Evolutionary conservation across 2,797 vertebrate genomes (phyloP).

Genomic region (Microctenopoma stevenorrisi): DNA sequence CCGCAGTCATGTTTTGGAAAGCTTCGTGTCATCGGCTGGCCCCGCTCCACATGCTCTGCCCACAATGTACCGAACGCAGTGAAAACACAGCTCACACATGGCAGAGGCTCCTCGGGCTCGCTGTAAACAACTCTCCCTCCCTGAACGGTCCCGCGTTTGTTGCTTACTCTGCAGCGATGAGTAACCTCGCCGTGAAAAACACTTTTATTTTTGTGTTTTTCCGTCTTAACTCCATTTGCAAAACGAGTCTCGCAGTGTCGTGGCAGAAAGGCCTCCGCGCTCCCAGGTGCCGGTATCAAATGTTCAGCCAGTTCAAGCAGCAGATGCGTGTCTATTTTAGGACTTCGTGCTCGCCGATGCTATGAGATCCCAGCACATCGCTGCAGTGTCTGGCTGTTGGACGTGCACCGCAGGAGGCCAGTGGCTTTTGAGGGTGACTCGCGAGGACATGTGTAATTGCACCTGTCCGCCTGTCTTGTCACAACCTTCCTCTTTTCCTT

Average conservation of each 20-base stretch:
- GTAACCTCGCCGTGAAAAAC: conserved; percentile 36
- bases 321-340: conserved; percentile 60
- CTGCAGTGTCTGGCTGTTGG: conserved; percentile 9
- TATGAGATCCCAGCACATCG: conserved; percentile 29
- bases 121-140: background rate
- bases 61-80: conserved; percentile 31
- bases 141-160: conserved; percentile 7
- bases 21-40: conserved; percentile 30
- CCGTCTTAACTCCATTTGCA: background rate
- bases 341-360: conserved; percentile 53
- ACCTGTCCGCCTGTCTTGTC: conserved; percentile 42
- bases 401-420: conserved; percentile 10
- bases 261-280: conserved; percentile 4
- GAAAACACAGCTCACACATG: conserved; percentile 26
- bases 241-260: background rate
- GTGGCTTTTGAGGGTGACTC: conserved; percentile 23
- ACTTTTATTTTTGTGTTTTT: background rate
- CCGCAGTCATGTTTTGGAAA: conserved; percentile 45
- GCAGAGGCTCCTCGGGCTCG: conserved; percentile 16
- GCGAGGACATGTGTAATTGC: conserved; percentile 35
- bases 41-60: conserved; percentile 22
- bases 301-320: conserved; percentile 41
- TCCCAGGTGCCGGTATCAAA: conserved; percentile 37
- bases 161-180: background rate
- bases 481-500: conserved; percentile 53